Evolutionary conservation across 2,888 invertebrate genomes (phyloP).

Genomic region (Drosophila anomalata): DNA sequence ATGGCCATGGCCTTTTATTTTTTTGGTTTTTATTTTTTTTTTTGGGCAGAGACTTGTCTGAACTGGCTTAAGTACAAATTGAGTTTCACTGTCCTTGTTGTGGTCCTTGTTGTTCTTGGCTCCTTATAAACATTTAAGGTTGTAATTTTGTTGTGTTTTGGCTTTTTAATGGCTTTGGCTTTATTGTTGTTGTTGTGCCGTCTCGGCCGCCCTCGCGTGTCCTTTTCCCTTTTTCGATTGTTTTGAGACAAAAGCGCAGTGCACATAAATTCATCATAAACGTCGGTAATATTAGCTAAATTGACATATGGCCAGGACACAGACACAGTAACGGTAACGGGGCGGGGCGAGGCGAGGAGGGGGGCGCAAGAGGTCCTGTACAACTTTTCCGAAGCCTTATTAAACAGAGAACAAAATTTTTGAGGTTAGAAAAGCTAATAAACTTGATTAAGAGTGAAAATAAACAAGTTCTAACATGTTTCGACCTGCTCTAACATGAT

Average conservation of each 20-base stretch:
- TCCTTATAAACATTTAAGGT: constrained; percentile 55
- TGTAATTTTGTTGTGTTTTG: constrained; percentile 59
- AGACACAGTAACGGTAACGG: constrained; percentile 7
- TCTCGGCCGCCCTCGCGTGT: constrained; percentile 9
- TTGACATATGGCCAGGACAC: constrained; percentile 61
- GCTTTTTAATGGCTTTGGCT: constrained; percentile 67
- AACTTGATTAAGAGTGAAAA: too few species aligned
- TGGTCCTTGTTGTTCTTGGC: constrained; percentile 6
- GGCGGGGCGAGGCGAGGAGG: neutral
- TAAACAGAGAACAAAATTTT: neutral
- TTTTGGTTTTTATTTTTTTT: constrained; percentile 15
- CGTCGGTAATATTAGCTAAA: constrained; percentile 69
- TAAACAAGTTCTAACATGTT: too few species aligned
- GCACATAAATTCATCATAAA: constrained; percentile 70
- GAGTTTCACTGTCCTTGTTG: constrained; percentile 56
- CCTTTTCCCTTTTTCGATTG: constrained; percentile 1
- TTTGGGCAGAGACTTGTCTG: constrained; percentile 32
- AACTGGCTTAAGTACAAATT: constrained; percentile 60
- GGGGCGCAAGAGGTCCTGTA: neutral
- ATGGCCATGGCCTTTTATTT: constrained; percentile 19
- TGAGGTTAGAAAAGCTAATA: neutral
- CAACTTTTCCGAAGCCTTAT: constrained; percentile 5
- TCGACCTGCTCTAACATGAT: too few species aligned
- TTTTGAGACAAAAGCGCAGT: constrained; percentile 54
- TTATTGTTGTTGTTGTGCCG: constrained; percentile 12